Conservation (phyloP, 2,113 vertebrate genomes). For the Pseudorasbora parva region DNA sequence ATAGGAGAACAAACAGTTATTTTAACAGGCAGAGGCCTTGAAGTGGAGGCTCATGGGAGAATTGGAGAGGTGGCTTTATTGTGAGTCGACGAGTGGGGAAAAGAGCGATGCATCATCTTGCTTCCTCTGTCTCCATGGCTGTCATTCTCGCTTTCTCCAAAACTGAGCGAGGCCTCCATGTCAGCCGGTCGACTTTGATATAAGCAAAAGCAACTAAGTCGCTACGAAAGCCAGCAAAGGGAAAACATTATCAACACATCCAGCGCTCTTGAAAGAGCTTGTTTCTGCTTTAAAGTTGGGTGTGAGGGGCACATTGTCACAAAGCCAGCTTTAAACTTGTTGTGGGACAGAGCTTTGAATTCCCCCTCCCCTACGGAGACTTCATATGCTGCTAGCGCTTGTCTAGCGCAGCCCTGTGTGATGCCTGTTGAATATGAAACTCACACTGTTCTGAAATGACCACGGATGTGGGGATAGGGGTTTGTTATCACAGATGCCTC, state of each 20-base stretch:
- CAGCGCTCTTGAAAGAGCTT: constrained; percentile 59
- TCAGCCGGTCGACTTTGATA: constrained; percentile 68
- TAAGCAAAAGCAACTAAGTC: constrained; percentile 54
- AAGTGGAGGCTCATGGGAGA: constrained; percentile 69
- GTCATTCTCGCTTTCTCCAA: constrained; percentile 58
- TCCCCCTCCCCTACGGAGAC: constrained; percentile 37
- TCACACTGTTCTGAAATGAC: constrained; percentile 44
- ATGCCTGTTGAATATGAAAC: constrained; percentile 42
- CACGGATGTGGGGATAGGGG: constrained; percentile 34
- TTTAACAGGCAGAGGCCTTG: constrained; percentile 75
- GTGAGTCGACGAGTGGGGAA: constrained; percentile 68
- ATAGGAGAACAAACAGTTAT: constrained; percentile 81
- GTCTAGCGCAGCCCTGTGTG: not conserved
- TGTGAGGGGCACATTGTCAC: constrained; percentile 56
- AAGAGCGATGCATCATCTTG: constrained; percentile 47
- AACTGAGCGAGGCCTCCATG: constrained; percentile 63
- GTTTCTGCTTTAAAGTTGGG: constrained; percentile 46
- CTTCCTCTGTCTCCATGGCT: constrained; percentile 11
- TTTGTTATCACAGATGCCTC: constrained; percentile 27
- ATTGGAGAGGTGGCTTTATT: constrained; percentile 69
- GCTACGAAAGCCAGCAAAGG: constrained; percentile 58
- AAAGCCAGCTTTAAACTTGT: constrained; percentile 50
- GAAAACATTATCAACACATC: constrained; percentile 61
- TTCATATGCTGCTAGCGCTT: constrained; percentile 32
- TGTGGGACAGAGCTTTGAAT: constrained; percentile 46